A percentile compares a stretch with the other conserved stretches of the same genome.
These are phyloP conservation scores for Falco naumanni DNA, from an alignment of 2,797 vertebrate genomes.

Conservation along the genomic window DNA sequence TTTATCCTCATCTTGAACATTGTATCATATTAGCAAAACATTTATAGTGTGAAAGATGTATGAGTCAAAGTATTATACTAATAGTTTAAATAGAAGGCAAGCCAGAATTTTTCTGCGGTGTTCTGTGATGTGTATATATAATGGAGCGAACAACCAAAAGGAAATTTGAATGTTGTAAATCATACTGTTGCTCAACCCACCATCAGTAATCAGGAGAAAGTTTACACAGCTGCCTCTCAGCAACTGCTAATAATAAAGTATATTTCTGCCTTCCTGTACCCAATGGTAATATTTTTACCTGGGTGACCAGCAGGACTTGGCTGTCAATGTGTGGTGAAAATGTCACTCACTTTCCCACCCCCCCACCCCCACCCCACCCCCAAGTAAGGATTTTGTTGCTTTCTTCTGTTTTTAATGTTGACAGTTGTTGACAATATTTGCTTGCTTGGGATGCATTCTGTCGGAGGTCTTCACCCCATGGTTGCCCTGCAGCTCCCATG, in stretches of 20 bases:
- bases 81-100: constrained; percentile 2
- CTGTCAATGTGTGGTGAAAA: not conserved
- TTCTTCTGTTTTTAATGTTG: not conserved
- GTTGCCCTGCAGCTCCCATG: not conserved
- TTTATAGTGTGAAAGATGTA: constrained; percentile 26
- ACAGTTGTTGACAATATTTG: not conserved
- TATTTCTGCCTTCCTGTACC: not conserved
- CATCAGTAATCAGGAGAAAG: not conserved
- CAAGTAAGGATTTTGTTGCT: not conserved
- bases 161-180: constrained; percentile 41
- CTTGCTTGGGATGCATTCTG: not conserved
- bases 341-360: too few relatives aligned
- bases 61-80: constrained; percentile 17
- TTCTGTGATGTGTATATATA: constrained; percentile 1
- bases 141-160: not conserved
- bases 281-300: not conserved
- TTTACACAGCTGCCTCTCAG: constrained; percentile 29
- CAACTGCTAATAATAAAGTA: not conserved
- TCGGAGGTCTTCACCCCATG: not conserved
- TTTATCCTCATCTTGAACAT: constrained; percentile 26
- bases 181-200: constrained; percentile 14
- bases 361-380: too few relatives aligned
- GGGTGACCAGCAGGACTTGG: not conserved
- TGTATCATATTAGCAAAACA: constrained; percentile 54
- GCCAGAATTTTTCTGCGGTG: constrained; percentile 12